Base-by-base conservation (phyloP, 1,140 invertebrate genomes). In the Amyelois transitella region DNA sequence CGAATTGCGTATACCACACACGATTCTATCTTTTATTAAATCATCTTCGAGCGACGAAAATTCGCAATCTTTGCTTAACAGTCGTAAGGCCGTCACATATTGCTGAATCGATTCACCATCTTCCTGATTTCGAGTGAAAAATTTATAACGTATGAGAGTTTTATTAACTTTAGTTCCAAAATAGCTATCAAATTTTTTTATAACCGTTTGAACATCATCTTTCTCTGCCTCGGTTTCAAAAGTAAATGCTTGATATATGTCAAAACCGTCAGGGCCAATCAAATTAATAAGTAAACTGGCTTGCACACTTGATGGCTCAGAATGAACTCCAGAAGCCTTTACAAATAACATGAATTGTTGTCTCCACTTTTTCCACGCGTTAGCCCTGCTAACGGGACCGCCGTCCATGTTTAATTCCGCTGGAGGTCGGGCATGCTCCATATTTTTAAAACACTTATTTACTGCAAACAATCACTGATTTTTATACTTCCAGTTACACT, bases 111-210 rank as follows among this genome's bases (percentile, higher is more conserved):
- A 52, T 28, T 62, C 64, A n/a, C 58, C 51, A 3, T 49, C 51
- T 24, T 60, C 51, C 57, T 62, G 56, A 55, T 60, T 66, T 32
- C 64, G 38, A 12, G 28, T 57, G 51, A 62, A 66, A 54, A 59
- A 66, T 18, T 62, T 62, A 17, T 57, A 62, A 22, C 60, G 22
- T 25, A 20, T 19, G 18, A 57, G 17, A 3, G 51, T 57, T 20
- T 52, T 24, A 45, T 49, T 55, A 8, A 44, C 3, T 21, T 56
- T 57, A 5, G 18, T 20, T 24, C 38, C 55, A 24, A 51, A 57
- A 20, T 51, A 51, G 14, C 18, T 19, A 18, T 53, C 52, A 45
- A 24, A 50, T 54, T 25, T 45, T 28, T 38, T 19, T 38, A n/a
- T 14, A 25, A 54, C 12, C 6, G 24, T 18, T 2, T 12, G n/a